Evolutionary conservation across 2,113 vertebrate species (phyloP).

Genomic region (Triplophysa dalaica): DNA sequence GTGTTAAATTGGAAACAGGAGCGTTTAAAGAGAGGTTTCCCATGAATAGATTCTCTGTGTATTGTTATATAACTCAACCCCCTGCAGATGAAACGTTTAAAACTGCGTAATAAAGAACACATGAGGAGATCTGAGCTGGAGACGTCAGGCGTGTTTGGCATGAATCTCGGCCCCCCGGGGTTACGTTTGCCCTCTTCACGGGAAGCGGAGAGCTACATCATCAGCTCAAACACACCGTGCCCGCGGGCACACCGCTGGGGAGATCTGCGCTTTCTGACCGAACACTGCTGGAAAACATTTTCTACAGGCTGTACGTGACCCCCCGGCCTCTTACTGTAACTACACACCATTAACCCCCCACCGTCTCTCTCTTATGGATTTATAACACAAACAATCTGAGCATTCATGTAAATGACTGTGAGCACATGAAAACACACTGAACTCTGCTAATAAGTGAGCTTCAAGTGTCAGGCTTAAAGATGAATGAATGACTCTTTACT

Average conservation of each 20-base stretch:
- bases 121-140: conserved; percentile 43
- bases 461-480: too few relatives aligned
- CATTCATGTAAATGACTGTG: background rate
- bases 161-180: background rate
- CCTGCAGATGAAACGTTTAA: conserved; percentile 51
- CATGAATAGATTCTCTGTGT: conserved; percentile 69
- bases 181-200: background rate
- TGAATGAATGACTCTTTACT: too few relatives aligned
- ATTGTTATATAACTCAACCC: conserved; percentile 57
- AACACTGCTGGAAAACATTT: conserved; percentile 37
- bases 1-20: conserved; percentile 69
- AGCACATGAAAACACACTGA: background rate
- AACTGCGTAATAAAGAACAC: conserved; percentile 63
- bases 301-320: conserved; percentile 25
- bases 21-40: conserved; percentile 36
- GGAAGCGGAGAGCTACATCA: background rate
- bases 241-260: conserved; percentile 7
- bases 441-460: too few relatives aligned
- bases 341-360: conserved; percentile 3
- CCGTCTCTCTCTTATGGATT: background rate
- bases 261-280: background rate
- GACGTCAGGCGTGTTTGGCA: conserved; percentile 25
- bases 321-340: background rate
- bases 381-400: background rate
- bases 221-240: background rate